Conservation (phyloP, 2,113 vertebrate genomes). For the Ancistrus triradiatus region DNA sequence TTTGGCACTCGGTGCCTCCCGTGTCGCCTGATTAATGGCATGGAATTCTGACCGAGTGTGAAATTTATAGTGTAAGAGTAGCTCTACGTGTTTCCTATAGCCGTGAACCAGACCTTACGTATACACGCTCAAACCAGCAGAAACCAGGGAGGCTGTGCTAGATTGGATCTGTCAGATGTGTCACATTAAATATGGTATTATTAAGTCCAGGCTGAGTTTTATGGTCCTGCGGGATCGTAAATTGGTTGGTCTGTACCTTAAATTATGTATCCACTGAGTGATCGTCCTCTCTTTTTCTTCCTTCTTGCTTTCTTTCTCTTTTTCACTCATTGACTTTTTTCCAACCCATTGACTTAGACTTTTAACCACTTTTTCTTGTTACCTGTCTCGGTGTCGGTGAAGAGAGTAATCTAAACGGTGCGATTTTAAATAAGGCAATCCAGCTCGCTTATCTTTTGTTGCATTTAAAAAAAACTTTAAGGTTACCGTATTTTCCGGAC, state of each 20-base stretch:
- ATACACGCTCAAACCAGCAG: slow-evolving; percentile 64
- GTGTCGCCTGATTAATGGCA: slow-evolving; percentile 81
- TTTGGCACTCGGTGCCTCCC: slow-evolving; percentile 71
- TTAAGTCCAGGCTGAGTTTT: slow-evolving; percentile 84
- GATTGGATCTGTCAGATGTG: slow-evolving; percentile 86
- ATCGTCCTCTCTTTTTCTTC: slow-evolving; percentile 65
- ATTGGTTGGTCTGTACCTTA: slow-evolving; percentile 84
- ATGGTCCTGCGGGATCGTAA: slow-evolving; percentile 78
- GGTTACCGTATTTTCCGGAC: too few relatives aligned
- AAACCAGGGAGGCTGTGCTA: slow-evolving; percentile 72
- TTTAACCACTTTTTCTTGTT: too few relatives aligned
- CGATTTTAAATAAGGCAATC: too few relatives aligned
- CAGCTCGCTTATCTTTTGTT: too few relatives aligned
- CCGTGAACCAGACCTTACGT: slow-evolving; percentile 55
- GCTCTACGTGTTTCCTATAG: neutral
- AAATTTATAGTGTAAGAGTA: slow-evolving; percentile 57
- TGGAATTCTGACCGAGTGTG: slow-evolving; percentile 52
- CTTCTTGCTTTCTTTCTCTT: slow-evolving; percentile 64
- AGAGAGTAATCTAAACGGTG: too few relatives aligned
- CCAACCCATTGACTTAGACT: too few relatives aligned
- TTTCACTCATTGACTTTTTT: slow-evolving; percentile 67
- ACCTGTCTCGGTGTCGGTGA: too few relatives aligned
- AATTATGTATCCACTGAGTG: slow-evolving; percentile 68
- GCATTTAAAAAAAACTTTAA: too few relatives aligned
- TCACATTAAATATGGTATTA: slow-evolving; percentile 87